Evolutionary conservation across 23 tunicate species (phyloP).

Genomic region (Ascidia mentula): DNA sequence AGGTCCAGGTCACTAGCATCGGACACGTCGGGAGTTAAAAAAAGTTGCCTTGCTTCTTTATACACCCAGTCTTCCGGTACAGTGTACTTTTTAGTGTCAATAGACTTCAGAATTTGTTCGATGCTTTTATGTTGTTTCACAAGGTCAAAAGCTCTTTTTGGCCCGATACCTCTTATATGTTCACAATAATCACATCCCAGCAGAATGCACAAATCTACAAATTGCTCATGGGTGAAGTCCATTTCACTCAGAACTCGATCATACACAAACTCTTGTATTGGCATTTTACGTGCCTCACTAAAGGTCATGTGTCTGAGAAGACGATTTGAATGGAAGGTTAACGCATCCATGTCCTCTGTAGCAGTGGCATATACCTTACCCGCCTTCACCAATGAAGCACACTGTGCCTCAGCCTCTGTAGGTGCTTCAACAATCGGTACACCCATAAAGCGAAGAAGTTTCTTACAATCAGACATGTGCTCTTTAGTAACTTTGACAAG

Average conservation of each 20-base stretch:
- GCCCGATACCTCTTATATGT: constrained; percentile 83
- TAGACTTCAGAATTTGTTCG: constrained; percentile 65
- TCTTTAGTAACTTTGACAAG: constrained; percentile 69
- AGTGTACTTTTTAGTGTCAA: constrained; percentile 78
- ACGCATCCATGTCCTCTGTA: constrained; percentile 94
- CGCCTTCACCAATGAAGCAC: constrained; percentile 74
- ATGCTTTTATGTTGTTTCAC: constrained; percentile 89
- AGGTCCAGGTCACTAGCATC: constrained; percentile 49
- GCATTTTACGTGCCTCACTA: constrained; percentile 97
- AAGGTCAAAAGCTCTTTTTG: constrained; percentile 89
- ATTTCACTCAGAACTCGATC: constrained; percentile 72
- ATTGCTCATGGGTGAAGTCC: constrained; percentile 82
- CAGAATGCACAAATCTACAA: constrained; percentile 87
- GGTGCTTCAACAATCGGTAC: constrained; percentile 89
- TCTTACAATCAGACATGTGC: constrained; percentile 86
- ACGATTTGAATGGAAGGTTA: constrained; percentile 70
- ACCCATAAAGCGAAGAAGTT: constrained; percentile 79
- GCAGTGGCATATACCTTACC: constrained; percentile 87
- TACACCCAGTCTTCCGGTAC: constrained; percentile 81
- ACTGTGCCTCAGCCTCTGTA: constrained; percentile 97
- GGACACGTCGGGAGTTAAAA: constrained; percentile 74
- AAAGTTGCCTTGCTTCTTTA: constrained; percentile 80
- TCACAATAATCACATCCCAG: constrained; percentile 95
- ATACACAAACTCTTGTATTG: constrained; percentile 80
- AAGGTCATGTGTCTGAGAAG: constrained; percentile 91